Evolutionary conservation across 2,113 vertebrate species (phyloP).

Genomic region (Notechis scutatus): DNA sequence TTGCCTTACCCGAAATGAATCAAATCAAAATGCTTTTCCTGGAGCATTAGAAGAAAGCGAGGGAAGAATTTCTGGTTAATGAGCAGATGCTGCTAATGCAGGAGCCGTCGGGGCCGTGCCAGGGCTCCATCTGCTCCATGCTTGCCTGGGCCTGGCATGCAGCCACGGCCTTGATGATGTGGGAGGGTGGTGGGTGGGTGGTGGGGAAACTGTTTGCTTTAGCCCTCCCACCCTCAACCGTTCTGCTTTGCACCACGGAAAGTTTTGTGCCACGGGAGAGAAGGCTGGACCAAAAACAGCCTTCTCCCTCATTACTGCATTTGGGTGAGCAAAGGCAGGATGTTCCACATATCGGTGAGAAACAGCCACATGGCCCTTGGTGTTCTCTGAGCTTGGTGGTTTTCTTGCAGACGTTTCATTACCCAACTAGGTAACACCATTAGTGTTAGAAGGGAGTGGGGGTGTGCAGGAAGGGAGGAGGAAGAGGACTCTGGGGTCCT

Average conservation of each 20-base stretch:
- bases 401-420: no score
- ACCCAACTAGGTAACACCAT: no score
- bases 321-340: neutral
- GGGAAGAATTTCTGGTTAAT: conserved; percentile 78
- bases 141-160: conserved; percentile 73
- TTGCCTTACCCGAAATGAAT: conserved; percentile 77
- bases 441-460: no score
- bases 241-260: conserved; percentile 21
- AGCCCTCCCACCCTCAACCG: conserved; percentile 39
- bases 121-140: conserved; percentile 82
- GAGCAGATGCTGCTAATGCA: conserved; percentile 86
- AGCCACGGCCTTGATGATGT: conserved; percentile 67
- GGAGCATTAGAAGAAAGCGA: conserved; percentile 79
- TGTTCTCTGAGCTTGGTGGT: no score
- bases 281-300: no score
- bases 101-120: conserved; percentile 75
- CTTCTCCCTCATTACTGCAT: neutral
- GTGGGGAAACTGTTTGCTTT: conserved; percentile 55
- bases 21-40: conserved; percentile 84
- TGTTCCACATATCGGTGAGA: neutral
- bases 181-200: neutral
- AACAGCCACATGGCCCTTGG: no score
- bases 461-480: no score
- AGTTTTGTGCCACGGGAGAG: neutral
- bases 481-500: no score